Evolutionary conservation across 37 sponge, comb jelly and placozoan species (phyloP).

Genomic region (Crambe crambe): DNA sequence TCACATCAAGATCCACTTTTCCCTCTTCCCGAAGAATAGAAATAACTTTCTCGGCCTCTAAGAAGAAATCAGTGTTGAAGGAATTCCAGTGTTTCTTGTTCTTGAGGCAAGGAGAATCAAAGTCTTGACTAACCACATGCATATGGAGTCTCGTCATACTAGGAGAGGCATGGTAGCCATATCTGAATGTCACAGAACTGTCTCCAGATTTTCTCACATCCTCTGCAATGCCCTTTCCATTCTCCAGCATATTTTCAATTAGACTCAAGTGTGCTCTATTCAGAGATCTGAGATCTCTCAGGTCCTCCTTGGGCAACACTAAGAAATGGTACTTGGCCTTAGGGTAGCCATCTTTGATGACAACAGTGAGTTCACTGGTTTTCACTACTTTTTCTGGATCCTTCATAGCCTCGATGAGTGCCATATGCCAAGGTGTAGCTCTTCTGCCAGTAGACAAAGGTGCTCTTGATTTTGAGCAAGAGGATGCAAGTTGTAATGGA

Average conservation of each 20-base stretch:
- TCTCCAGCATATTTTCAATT: slow-evolving; percentile 58
- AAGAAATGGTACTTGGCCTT: slow-evolving; percentile 88
- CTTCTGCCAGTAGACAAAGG: too few relatives aligned
- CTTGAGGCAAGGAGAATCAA: slow-evolving; percentile 80
- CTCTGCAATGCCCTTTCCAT: slow-evolving; percentile 29
- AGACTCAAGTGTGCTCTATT: slow-evolving; percentile 49
- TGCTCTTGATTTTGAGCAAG: too few relatives aligned
- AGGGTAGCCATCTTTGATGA: slow-evolving; percentile 81
- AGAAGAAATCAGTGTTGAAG: slow-evolving; percentile 84
- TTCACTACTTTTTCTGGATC: slow-evolving; percentile 65
- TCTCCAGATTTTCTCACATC: slow-evolving; percentile 2
- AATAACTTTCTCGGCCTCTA: slow-evolving; percentile 63
- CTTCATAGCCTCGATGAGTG: slow-evolving; percentile 59
- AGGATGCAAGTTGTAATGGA: too few relatives aligned
- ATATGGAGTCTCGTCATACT: slow-evolving; percentile 87
- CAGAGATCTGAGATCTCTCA: slow-evolving; percentile 48
- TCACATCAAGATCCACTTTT: slow-evolving; percentile 62
- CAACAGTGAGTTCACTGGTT: slow-evolving; percentile 63
- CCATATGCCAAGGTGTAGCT: slow-evolving; percentile 77
- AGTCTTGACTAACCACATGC: slow-evolving; percentile 88
- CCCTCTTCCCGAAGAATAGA: slow-evolving; percentile 42
- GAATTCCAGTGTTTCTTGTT: slow-evolving; percentile 92
- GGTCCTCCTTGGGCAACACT: slow-evolving; percentile 67
- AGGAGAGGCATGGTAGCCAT: slow-evolving; percentile 87
- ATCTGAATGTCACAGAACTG: slow-evolving; percentile 26